Evolutionary conservation across 2,797 vertebrate species (phyloP).

Genomic region (Melanotaenia trifasciata): DNA sequence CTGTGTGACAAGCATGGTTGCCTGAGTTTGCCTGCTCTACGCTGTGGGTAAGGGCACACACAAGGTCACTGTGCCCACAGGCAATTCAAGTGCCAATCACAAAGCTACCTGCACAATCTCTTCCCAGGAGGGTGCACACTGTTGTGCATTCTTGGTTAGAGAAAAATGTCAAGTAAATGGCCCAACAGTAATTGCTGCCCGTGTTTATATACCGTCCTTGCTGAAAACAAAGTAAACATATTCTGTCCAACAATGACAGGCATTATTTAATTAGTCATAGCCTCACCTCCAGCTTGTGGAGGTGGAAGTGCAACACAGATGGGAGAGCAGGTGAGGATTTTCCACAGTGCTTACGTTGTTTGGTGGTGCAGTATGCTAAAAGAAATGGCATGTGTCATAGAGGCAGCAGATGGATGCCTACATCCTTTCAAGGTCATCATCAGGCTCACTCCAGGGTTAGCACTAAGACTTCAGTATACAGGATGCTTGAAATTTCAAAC

Average conservation of each 20-base stretch:
- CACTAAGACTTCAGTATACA: neutral
- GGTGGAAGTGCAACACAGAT: neutral
- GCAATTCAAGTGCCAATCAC: conserved; percentile 14
- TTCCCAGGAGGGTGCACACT: neutral
- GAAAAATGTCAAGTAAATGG: neutral
- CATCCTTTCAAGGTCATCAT: neutral
- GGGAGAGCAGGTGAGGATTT: neutral
- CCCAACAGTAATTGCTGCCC: neutral
- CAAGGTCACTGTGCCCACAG: conserved; percentile 1
- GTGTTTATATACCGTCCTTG: neutral
- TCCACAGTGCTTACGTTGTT: neutral
- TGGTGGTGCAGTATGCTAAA: conserved; percentile 2
- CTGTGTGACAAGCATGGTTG: neutral
- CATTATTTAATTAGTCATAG: neutral
- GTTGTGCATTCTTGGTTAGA: neutral
- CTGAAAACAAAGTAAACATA: neutral
- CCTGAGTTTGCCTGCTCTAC: neutral
- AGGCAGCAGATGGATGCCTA: neutral
- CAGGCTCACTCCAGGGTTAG: neutral
- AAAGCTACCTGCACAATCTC: neutral
- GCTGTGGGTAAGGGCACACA: neutral
- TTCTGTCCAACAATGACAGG: neutral
- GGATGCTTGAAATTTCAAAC: neutral
- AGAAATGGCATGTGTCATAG: conserved; percentile 14
- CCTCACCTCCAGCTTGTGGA: neutral